Base-by-base conservation (phyloP, 2,888 invertebrate species). In the Tetheella fluctuosa region DNA sequence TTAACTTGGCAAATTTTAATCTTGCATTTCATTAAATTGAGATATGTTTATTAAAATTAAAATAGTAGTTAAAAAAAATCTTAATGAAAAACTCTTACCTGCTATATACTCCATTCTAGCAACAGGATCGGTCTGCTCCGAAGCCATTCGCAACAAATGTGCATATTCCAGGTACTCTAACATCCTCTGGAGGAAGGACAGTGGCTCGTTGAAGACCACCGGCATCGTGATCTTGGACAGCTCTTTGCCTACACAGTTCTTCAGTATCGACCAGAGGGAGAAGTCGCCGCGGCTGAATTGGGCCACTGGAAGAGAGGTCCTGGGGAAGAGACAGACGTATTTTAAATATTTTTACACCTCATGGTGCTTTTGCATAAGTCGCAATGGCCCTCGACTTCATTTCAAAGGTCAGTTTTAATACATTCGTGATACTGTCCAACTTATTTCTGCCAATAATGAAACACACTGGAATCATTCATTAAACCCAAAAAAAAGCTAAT, bases 181-280 rank as follows among this genome's bases (percentile, higher is more conserved):
- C 92, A 99, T 96, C 63, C 99, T 94, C 94, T 99, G 98, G 52
- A 99, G 95, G 91, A 99, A 98, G 76, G 97, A 98, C 65, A 99
- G 94, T 12, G 99, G 99, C 89, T 99, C 99, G 92, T 99, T 99
- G 94, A 99, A 98, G 71, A 97, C 96, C 69, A 99, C 98, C 65
- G 99, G 99, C 98, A 99, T 98, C 42, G 98, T 97, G 89, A 98
- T 98, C 94, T 98, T 98, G 84, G 98, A 98, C 73, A 99, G 94
- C 90, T 99, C 98, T 93, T 97, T 97, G 80, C 97, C 97, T 73
- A 98, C 97, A 88, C 97, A 97, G 91, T 97, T 97, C 93, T 97
- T 98, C 79, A 98, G 94, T 71, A 98, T 97, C 67, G 97, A 97
- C 98, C 98, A 98, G 75, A 98, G 95, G 84, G 96, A 97, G 91